phyloP scores from a whole-genome alignment of 2,797 vertebrate species.

The Muscicapa comitata region DNA sequence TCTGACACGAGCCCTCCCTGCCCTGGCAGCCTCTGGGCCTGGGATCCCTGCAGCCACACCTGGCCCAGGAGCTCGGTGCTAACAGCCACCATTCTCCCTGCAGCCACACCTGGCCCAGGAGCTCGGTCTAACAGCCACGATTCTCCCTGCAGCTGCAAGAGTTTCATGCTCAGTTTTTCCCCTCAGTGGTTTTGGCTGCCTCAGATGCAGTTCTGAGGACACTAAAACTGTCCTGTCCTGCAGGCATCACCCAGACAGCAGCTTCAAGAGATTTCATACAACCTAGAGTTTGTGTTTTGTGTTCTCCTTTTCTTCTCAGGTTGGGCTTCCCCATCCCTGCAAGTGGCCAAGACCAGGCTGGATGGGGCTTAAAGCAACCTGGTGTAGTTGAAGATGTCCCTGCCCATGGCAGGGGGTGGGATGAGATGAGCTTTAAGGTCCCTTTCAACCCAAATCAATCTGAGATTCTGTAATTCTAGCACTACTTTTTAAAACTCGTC shows the following conservation, averaged over 20 bases:
- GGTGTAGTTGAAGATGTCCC: not conserved
- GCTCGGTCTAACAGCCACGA: not conserved
- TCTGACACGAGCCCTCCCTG: not conserved
- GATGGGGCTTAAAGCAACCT: not conserved
- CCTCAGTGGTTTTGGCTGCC: not conserved
- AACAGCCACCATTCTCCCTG: not conserved
- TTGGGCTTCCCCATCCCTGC: not conserved
- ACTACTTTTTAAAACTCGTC: not conserved
- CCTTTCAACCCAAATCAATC: not conserved
- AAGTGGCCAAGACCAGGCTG: not conserved
- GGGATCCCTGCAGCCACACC: not conserved
- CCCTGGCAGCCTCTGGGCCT: not conserved
- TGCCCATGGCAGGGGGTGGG: not conserved
- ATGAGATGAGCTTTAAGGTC: not conserved
- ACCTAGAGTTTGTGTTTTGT: not conserved
- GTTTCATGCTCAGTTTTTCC: not conserved
- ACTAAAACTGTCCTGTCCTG: not conserved
- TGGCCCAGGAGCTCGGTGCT: not conserved
- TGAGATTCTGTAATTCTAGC: not conserved
- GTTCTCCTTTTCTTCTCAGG: not conserved
- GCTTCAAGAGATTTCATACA: not conserved
- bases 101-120: not conserved
- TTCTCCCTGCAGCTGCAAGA: not conserved
- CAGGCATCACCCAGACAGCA: not conserved
- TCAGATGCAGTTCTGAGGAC: not conserved